A percentile compares a stretch with the other conserved stretches of the same genome.
Conservation (phyloP, 1,140 invertebrate species). For the Leucophenga varia region DNA sequence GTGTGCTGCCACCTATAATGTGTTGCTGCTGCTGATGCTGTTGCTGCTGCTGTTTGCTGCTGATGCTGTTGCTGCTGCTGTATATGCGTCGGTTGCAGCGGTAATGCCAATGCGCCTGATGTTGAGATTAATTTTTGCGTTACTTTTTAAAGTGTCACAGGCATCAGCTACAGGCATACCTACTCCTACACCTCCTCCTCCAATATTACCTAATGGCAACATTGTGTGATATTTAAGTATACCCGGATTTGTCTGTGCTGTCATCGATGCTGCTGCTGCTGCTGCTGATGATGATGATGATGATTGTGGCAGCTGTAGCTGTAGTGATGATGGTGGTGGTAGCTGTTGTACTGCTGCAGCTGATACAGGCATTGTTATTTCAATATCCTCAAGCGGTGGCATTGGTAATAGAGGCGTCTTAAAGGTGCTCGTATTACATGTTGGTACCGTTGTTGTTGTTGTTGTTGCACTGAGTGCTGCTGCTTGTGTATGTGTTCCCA, state of each 20-base stretch:
- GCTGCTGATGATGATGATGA: slow-evolving; percentile 13
- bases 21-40: no score
- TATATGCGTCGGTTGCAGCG: slow-evolving; percentile 19
- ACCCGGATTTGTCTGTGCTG: slow-evolving; percentile 8
- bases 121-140: slow-evolving; percentile 25
- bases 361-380: slow-evolving; percentile 17
- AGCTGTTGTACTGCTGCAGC: slow-evolving; percentile 1
- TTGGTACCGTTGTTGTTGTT: slow-evolving; percentile 19
- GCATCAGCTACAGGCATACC: slow-evolving; percentile 5
- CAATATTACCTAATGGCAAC: neutral
- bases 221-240: slow-evolving; percentile 26
- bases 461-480: slow-evolving; percentile 18
- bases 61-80: slow-evolving; percentile 17
- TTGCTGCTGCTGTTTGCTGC: no score
- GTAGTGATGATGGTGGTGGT: slow-evolving; percentile 5
- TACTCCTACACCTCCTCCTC: no score
- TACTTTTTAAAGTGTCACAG: slow-evolving; percentile 40
- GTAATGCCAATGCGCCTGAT: slow-evolving; percentile 30
- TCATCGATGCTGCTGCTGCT: neutral
- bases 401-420: slow-evolving; percentile 43
- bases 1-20: no score
- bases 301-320: slow-evolving; percentile 5
- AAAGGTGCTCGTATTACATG: slow-evolving; percentile 29
- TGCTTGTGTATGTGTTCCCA: slow-evolving; percentile 7
- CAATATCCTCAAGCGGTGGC: slow-evolving; percentile 44